Evolutionary conservation across 2,888 invertebrate genomes (phyloP), one percentile per base, ranked within the genome.

Genomic region (Mimachlamys varia): DNA sequence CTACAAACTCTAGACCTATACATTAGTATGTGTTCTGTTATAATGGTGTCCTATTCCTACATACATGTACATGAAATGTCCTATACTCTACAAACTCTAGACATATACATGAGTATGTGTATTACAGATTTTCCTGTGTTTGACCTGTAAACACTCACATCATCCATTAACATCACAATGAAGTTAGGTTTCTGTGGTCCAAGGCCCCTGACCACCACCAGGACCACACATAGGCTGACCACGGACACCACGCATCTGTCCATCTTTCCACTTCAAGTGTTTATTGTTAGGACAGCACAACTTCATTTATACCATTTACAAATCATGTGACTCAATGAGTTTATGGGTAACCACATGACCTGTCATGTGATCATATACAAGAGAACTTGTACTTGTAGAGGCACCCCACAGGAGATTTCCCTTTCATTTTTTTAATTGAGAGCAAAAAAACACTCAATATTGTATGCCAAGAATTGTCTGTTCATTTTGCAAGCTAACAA

Each of bases 161-260:
- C 96, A 92, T 96, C 96, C 96, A 96, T 96, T 15, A 96, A 92
- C 96, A 96, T 95, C 58, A 96, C 94, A 17, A 96, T 94, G 92
- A 96, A 96, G 92, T 96, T 96, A n/a, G 96, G 96, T 88, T 93
- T 93, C 0, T 90, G 62, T 89, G 87, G n/a, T 87, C 33, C 27
- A 76, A 33, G 27, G 33, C 27, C 27, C 2, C 27, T 76, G 76
- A 76, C 76, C 76, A 76, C 12, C 33, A 33, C 7, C 0, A 76
- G 33, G 27, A 76, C 33, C 33, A 76, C 33, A 76, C 76, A 76
- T 33, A 76, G 76, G 27, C 12, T 76, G 76, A 76, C 76, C 76
- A 33, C 76, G 27, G 22, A 2, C 33, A 76, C 76, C 12, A 10
- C 2, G 76, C 33, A 33, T 76, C 76, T 27, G 12, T 76, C 76